Base-by-base conservation (phyloP, 2,888 invertebrate species). In the Lepidocyrtoides sp. region DNA sequence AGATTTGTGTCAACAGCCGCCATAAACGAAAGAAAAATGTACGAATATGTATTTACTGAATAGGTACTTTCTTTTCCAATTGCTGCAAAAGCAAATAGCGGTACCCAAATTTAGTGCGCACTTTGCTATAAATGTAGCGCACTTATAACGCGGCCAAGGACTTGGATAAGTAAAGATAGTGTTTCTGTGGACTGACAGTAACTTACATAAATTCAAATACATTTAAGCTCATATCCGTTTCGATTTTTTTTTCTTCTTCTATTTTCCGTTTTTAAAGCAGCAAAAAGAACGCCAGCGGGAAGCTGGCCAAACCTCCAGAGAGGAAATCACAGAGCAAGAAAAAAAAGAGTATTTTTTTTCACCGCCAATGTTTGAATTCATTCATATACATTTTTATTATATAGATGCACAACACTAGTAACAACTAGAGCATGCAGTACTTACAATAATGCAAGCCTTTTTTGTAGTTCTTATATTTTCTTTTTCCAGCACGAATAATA, bases 191-290 rank as follows among this genome's bases (percentile, higher is more conserved):
- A 60, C 51, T 54, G 26, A 48, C 44, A 51, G 51, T 51, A 77
- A 26, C 26, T 26, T 57, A 85, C 32, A 79, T 32, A 77, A 75
- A 84, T 77, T 54, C 66, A 75, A 89, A 77, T 84, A 83, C 84
- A 83, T 84, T 89, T 83, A 7, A 41, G n/a, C 77, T 69, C 89
- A 84, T 66, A 77, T 89, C 89, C 89, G 89, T 77, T 84, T 82
- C 84, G 82, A 89, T 84, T 89, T 89, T 77, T 72, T 79, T 23
- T 17, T 32, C 14, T 14, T 54, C 14, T 29, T n/a, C 29, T 77
- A n/a, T 69, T 75, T 36, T 77, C 5, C 32, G 7, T 51, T 17
- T 79, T 32, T 54, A 79, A 79, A 79, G 23, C 1, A 51, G 75
- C 7, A 26, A 23, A 48, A 23, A 86, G 77, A 85, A 77, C 20